Conservation (phyloP, 1,140 invertebrate species). For the Adoxophyes honmai region DNA sequence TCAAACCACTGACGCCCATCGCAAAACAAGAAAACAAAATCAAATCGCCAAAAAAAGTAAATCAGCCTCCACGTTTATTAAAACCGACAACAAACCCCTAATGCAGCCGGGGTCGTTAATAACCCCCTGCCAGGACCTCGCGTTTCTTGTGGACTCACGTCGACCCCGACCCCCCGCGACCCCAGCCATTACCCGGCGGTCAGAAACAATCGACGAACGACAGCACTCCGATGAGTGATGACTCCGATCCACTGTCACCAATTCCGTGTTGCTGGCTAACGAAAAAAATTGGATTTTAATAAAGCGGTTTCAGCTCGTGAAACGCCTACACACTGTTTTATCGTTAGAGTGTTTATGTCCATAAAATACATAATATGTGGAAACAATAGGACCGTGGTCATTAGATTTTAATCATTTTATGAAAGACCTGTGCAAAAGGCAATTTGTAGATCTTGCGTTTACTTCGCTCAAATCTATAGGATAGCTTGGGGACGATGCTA, state of each 20-base stretch:
- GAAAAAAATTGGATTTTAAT: neutral
- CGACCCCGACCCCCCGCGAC: neutral
- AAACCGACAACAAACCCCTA: neutral
- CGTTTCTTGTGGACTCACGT: slow-evolving; percentile 1
- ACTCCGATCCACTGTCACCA: neutral
- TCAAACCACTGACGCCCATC: no score
- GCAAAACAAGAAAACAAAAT: no score
- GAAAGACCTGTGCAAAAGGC: no score
- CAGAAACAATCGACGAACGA: slow-evolving; percentile 14
- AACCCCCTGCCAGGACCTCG: slow-evolving; percentile 6
- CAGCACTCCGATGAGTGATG: slow-evolving; percentile 5
- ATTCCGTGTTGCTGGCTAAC: neutral
- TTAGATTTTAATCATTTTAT: no score
- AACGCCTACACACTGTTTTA: no score
- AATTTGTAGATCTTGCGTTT: no score
- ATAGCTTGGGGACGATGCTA: no score
- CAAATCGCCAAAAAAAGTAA: neutral
- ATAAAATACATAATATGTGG: no score
- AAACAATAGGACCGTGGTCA: no score
- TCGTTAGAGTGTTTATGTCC: no score
- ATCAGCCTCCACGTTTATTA: neutral
- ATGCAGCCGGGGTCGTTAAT: slow-evolving; percentile 1
- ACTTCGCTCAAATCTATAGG: no score
- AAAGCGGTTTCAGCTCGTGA: no score
- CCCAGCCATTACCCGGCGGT: slow-evolving; percentile 6